Evolutionary conservation across 2,797 vertebrate genomes (phyloP).

Genomic region (Borostomias antarcticus): DNA sequence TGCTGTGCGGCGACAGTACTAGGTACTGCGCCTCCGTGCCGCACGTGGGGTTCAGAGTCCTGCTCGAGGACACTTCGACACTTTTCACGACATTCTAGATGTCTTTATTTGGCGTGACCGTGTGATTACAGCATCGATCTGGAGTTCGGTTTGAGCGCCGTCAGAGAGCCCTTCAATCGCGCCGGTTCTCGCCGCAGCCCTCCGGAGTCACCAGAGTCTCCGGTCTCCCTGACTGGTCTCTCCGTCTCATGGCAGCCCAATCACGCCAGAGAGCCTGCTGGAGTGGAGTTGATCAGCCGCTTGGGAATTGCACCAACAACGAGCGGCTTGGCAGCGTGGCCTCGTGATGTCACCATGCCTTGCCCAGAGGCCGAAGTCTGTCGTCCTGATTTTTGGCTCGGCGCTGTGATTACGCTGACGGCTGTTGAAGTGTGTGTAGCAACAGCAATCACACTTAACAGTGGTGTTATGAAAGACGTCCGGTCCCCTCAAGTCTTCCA

Average conservation of each 20-base stretch:
- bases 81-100: slow-evolving; percentile 1
- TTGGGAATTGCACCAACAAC: not conserved
- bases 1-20: too few relatives aligned
- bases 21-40: too few relatives aligned
- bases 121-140: not conserved
- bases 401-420: too few relatives aligned
- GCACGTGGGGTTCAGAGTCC: too few relatives aligned
- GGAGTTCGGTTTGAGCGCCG: not conserved
- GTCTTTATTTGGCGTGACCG: slow-evolving; percentile 3
- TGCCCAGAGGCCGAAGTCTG: not conserved
- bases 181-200: not conserved
- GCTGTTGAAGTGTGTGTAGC: too few relatives aligned
- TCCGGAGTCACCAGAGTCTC: not conserved
- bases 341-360: not conserved
- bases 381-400: too few relatives aligned
- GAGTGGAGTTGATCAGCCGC: not conserved
- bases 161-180: not conserved
- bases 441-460: too few relatives aligned
- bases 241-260: not conserved
- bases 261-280: not conserved
- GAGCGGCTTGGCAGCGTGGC: not conserved
- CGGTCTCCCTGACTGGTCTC: not conserved
- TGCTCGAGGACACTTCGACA: too few relatives aligned
- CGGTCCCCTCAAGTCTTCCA: too few relatives aligned
- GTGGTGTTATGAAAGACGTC: too few relatives aligned